Evolutionary conservation across 1,140 invertebrate genomes (phyloP), one percentile per base, ranked within the genome.

Genomic region (Wasmannia auropunctata): DNA sequence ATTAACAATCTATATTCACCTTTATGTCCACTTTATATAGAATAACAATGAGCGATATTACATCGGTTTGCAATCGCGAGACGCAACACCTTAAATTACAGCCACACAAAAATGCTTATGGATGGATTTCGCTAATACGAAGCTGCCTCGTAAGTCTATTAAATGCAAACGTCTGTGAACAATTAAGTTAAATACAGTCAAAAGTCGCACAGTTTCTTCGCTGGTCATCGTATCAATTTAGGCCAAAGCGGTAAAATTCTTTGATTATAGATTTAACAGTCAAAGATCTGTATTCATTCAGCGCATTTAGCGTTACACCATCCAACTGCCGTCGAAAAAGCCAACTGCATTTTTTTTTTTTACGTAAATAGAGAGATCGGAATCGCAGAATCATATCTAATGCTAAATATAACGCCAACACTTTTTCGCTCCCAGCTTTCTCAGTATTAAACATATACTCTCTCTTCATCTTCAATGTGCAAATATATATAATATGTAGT

Each of bases 111-210:
- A 83, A 72, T 83, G 67, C 28, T 63, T 58, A 77, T 90, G 88
- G 86, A 90, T 90, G 86, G 80, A 90, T 87, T 87, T 75, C 49
- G 72, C 89, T 79, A 74, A 75, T 85, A 90, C 51, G 37, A 74
- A 83, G 79, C 49, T 58, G 25, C 7, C 6, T 74, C 43, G 40
- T 72, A 49, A 5, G n/a, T 65, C 28, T 46, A 83, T 56, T 62
- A 67, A 65, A 56, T 74, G 63, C 25, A 74, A n/a, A n/a, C n/a
- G n/a, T n/a, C 34, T 22, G 43, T 79, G 60, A 65, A 79, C 43
- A 34, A 86, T 58, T 70, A 34, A 69, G 65, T 67, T 43, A 69
- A 79, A 49, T 86, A 67, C 84, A 79, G 75, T 86, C 67, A 37
- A 56, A 83, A 65, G 74, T 83, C n/a, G 22, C 16, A 43, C 51